Percentiles rank a stretch among this genome's conserved stretches.
Conservation (phyloP, 2,888 invertebrate genomes). For the Trissonchulus latispiculum region DNA sequence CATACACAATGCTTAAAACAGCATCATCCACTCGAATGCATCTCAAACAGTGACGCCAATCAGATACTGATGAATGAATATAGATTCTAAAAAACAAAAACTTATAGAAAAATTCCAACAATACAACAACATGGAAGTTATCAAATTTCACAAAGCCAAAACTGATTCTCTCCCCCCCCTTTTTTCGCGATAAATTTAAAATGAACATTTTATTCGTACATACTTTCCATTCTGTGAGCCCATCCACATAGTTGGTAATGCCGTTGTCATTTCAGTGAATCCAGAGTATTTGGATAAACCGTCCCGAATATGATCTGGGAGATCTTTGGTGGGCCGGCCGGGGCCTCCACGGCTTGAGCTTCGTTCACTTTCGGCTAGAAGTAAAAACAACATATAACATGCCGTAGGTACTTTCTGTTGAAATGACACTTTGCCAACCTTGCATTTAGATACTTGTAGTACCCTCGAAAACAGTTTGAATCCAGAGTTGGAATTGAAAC, state of each 20-base stretch:
- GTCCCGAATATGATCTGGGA: constrained; percentile 38
- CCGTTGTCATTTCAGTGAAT: constrained; percentile 64
- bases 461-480: too few relatives aligned
- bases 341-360: not conserved
- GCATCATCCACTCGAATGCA: constrained; percentile 80
- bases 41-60: constrained; percentile 80
- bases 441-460: too few relatives aligned
- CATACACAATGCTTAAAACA: constrained; percentile 79
- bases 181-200: too few relatives aligned
- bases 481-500: too few relatives aligned
- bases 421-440: too few relatives aligned
- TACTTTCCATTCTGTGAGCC: constrained; percentile 80
- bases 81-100: constrained; percentile 58
- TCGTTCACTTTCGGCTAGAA: too few relatives aligned
- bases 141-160: not conserved
- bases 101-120: not conserved
- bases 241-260: constrained; percentile 97
- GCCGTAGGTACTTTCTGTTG: too few relatives aligned
- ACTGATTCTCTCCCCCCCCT: not conserved
- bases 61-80: constrained; percentile 85
- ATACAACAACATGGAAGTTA: not conserved
- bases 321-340: not conserved
- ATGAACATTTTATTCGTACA: too few relatives aligned
- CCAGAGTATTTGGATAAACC: constrained; percentile 47
- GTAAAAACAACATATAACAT: too few relatives aligned